phyloP scores from a whole-genome alignment of 2,113 vertebrate species.

The Litocranius walleri region DNA sequence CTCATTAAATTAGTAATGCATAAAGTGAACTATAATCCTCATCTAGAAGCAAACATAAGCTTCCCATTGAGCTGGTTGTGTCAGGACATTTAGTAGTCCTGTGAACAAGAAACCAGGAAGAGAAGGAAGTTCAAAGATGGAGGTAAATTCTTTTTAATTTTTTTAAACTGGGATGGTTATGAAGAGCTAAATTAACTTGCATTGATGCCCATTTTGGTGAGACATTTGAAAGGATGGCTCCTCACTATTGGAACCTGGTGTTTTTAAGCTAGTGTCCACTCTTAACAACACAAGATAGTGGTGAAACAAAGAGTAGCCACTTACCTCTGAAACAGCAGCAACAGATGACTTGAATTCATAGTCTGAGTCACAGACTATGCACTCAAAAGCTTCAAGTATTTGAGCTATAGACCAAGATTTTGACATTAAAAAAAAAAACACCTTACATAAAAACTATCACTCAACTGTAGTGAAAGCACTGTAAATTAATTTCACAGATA shows the following conservation, averaged over 20 bases:
- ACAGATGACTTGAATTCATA: background rate
- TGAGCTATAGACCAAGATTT: background rate
- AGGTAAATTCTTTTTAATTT: background rate
- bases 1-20: background rate
- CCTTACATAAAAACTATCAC: background rate
- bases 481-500: constrained; percentile 1
- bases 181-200: background rate
- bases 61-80: background rate
- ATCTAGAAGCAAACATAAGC: background rate
- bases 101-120: background rate
- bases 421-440: background rate
- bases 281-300: background rate
- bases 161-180: background rate
- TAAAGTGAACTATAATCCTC: background rate
- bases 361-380: background rate
- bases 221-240: background rate
- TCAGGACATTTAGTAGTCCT: background rate
- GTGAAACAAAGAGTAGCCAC: background rate
- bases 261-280: background rate
- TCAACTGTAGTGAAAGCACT: background rate
- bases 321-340: background rate
- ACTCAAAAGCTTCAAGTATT: background rate
- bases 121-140: background rate
- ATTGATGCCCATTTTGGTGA: background rate
- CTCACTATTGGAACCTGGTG: background rate